These are phyloP conservation scores for Acholoe squamosa DNA, from an alignment of 2,888 invertebrate species.

Conservation along the genomic window DNA sequence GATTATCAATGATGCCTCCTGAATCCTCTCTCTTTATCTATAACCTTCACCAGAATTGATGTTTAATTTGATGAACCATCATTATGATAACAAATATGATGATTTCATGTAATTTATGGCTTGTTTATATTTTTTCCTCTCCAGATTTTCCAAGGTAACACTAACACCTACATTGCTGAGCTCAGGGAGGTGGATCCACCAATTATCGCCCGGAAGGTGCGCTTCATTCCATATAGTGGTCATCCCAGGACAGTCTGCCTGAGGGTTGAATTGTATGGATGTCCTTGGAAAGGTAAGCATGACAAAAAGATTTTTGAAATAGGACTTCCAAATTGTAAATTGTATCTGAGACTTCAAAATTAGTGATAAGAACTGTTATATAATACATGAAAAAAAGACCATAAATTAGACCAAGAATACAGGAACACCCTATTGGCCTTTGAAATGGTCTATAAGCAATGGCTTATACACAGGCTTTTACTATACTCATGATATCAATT, in stretches of 20 bases:
- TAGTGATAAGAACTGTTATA: no score
- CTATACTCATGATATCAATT: not conserved
- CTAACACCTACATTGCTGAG: constrained; percentile 92
- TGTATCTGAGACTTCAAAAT: not conserved
- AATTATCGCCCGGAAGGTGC: constrained; percentile 92
- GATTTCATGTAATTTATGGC: not conserved
- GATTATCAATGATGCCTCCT: no score
- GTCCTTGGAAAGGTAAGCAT: constrained; percentile 87
- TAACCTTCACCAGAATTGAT: no score
- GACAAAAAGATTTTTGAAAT: not conserved
- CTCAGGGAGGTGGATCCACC: constrained; percentile 90
- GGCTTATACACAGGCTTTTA: no score
- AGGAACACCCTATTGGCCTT: no score
- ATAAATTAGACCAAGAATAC: no score
- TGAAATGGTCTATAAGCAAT: no score
- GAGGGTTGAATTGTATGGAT: constrained; percentile 95
- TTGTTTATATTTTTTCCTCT: constrained; percentile 71
- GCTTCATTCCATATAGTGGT: constrained; percentile 93
- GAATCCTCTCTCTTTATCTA: no score
- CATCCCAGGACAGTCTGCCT: constrained; percentile 94
- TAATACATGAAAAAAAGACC: no score
- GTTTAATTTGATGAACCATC: no score
- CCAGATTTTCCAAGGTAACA: constrained; percentile 92
- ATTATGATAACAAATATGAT: not conserved
- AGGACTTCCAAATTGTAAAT: not conserved